phyloP scores from a whole-genome alignment of 2,888 invertebrate species.

The Chesias legatella region DNA sequence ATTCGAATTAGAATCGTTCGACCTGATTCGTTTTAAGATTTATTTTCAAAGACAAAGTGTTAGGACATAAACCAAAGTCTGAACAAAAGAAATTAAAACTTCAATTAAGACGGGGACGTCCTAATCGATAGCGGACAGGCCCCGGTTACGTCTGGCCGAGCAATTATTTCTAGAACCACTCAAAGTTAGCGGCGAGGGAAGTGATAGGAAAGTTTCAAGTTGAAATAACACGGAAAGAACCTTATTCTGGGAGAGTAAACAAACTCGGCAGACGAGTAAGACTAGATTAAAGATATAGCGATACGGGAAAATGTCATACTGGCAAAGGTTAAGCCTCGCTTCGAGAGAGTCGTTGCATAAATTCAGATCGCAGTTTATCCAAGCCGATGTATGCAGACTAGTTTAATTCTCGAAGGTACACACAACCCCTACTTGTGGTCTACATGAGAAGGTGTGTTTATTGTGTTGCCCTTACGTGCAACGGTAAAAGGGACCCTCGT shows the following conservation, averaged over 20 bases:
- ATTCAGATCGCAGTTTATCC: slow-evolving; percentile 14
- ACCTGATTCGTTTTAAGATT: slow-evolving; percentile 13
- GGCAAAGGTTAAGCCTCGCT: slow-evolving; percentile 42
- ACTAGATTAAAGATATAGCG: slow-evolving; percentile 31
- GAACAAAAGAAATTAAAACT: slow-evolving; percentile 13
- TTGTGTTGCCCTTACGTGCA: too few relatives aligned
- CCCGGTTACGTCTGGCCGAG: slow-evolving; percentile 8
- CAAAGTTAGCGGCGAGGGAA: slow-evolving; percentile 15
- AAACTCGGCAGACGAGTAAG: slow-evolving; percentile 30
- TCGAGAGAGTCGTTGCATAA: slow-evolving; percentile 23
- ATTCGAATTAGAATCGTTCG: too few relatives aligned
- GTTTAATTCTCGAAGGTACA: too few relatives aligned
- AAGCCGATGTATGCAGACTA: background rate
- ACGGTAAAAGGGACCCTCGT: too few relatives aligned
- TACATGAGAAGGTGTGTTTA: too few relatives aligned
- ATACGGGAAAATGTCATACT: slow-evolving; percentile 45
- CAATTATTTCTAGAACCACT: slow-evolving; percentile 20
- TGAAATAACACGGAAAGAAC: slow-evolving; percentile 16
- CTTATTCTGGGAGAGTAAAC: slow-evolving; percentile 19
- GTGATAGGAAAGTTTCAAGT: slow-evolving; percentile 23
- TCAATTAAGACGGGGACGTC: slow-evolving; percentile 15
- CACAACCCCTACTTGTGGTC: too few relatives aligned
- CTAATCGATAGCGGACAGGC: slow-evolving; percentile 13
- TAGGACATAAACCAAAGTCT: slow-evolving; percentile 12
- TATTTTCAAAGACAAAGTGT: slow-evolving; percentile 6